Base-by-base conservation (phyloP, 2,113 vertebrate genomes). In the Ginglymostoma cirratum region DNA sequence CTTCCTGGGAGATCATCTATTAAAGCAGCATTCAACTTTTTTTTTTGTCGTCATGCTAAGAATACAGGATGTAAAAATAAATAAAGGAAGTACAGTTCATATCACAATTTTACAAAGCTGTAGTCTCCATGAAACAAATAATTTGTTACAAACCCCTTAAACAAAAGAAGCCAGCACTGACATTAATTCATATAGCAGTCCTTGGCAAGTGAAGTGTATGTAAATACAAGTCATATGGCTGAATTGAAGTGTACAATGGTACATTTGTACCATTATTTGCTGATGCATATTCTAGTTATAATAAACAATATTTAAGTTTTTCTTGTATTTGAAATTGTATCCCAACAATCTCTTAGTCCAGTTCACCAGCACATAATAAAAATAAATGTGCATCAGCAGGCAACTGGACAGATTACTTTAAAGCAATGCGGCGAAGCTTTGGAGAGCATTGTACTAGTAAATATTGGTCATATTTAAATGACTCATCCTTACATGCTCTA, bases 11-110 rank as follows among this genome's bases (percentile, higher is more conserved):
- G 4, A 66, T 65, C 12, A n/a, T 61, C 30, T 65, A 30, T 65
- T 93, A 61, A 92, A 92, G 34, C 12, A 65, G 42, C 27, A 89
- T 92, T 1, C n/a, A 34, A 23, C 55, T 66, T 5, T 94, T 92
- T 92, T n/a, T 90, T 45, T 45, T 69, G 38, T 69, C 23, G 3
- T 69, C 65, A 69, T 61, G 48, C 55, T 30, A 27, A 72, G 21
- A 69, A 72, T 48, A 89, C 66, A 95, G 12, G 72, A 27, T 52
- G 76, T 48, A 76, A 72, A 95, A 94, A 94, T 94, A 94, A 94
- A 67, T 67, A 24, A 95, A 15, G 30, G 23, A 69, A 95, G 67
- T 69, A 27, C 23, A 70, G 67, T 6, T 61, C 61, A 93, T 23
- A 66, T 6, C 15, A 38, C 89, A 93, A 34, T 21, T n/a, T 92